Conservation (phyloP, 1,140 invertebrate species). For the Hyles vespertilio region DNA sequence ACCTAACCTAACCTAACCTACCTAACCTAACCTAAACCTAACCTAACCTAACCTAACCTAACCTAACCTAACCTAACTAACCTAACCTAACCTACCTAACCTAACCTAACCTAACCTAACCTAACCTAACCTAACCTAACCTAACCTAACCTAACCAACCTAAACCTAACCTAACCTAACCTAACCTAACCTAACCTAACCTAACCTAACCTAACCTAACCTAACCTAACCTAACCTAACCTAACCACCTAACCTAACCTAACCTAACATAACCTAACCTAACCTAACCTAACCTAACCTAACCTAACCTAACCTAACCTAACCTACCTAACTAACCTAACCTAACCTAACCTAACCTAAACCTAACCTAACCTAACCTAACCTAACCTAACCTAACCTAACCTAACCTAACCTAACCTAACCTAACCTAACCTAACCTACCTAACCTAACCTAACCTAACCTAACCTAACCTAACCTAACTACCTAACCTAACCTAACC, state of each 20-base stretch:
- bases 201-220: conserved; percentile 21
- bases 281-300: no score
- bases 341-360: no score
- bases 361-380: no score
- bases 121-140: conserved; percentile 19
- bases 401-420: no score
- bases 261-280: no score
- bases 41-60: no score
- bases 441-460: conserved; percentile 21
- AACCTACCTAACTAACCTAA: no score
- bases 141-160: conserved; percentile 19
- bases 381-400: no score
- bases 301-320: no score
- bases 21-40: conserved; percentile 18
- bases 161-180: conserved; percentile 19
- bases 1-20: conserved; percentile 3
- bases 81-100: no score
- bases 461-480: conserved; percentile 20
- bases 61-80: no score
- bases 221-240: conserved; percentile 30
- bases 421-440: conserved; percentile 29
- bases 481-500: conserved; percentile 3
- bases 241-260: conserved; percentile 27
- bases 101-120: no score
- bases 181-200: conserved; percentile 20